Base-by-base conservation (phyloP, 2,113 vertebrate genomes). In the Syngnathus typhle region DNA sequence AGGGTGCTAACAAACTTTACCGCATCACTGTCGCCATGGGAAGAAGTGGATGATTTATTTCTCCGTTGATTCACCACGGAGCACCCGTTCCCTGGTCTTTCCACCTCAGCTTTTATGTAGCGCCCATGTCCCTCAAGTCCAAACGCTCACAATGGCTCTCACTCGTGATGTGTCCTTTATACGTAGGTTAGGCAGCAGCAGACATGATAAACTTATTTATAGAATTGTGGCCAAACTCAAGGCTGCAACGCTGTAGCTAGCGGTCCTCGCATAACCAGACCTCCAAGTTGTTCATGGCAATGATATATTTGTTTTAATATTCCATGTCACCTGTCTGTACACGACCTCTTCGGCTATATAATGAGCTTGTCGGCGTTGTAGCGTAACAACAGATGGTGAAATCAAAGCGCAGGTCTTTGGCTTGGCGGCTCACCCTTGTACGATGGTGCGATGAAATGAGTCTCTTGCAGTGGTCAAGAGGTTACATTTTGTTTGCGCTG, bases 71-170 rank as follows among this genome's bases (percentile, higher is more conserved):
- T 18, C 27, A 32, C 27, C 27, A 32, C 27, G 27, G 36, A 46
- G 39, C 12, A 27, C 36, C 37, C 23, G 41, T 43, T 27, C 43
- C 37, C 55, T 49, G 27, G 27, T n/a, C 47, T 18, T 13, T 75
- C 67, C 69, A 49, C 56, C 44, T 63, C 86, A 90, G 88, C 86
- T 84, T 81, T 65, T 70, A 88, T 87, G 83, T 90, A 89, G 88
- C 88, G 77, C 69, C 63, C 65, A 65, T 64, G 37, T 72, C 72
- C 60, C 65, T 71, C 44, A 15, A 74, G 76, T 66, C 66, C 64
- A n/a, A 62, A 46, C 27, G 68, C 23, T 6, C 32, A 36, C 13
- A 32, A 6, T 1, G 3, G 7, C 47, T 15, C 44, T 12, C 44
- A 49, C 49, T 52, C 19, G 21, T n/a, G 49, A 52, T 21, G 49